Base-by-base conservation (phyloP, 2,113 vertebrate species). In the Sinosuthora webbiana region DNA sequence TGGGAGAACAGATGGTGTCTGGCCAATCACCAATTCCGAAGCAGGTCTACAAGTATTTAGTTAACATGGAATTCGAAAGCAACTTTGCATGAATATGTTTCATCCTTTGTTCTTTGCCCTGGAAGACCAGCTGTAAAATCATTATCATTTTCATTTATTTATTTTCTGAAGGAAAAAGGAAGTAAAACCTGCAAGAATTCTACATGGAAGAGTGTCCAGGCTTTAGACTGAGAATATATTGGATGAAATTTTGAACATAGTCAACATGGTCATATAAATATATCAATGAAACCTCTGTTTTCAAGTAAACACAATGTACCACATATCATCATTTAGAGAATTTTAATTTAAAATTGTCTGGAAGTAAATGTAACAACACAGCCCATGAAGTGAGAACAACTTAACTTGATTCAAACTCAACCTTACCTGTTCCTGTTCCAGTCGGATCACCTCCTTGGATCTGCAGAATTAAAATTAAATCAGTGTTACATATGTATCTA, bases 381-480 rank as follows among this genome's bases (percentile, higher is more conserved):
- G n/a, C 0, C 2, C 45, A 56, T 11, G 4, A 68, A 90, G 33
- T 45, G 53, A 76, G 63, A 83, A 63, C 24, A 59, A 12, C 39
- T 70, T 45, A 63, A 63, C 45, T 88, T 83, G 31, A 74, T 67
- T 60, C 44, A 75, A 92, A 81, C 24, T 86, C 59, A 78, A 23
- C 42, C 96, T 84, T 97, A 99, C 99, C 99, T 97, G 98, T 99
- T 65, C 99, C 99, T 3, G 99, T 99, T 96, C 99, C 99, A 11
- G 99, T 99, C 0, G 99, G 99, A 95, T 99, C 99, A 15, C 99
- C 99, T 55, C 99, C 99, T 94, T 99, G 99, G 96, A 99, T 99
- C 99, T 99, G 96, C 37, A 57, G 92, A 95, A 93, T 93, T 75
- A 90, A 94, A 93, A 96, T 87, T 31, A 55, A 94, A 83, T 70